phyloP scores from a whole-genome alignment of 1,140 invertebrate species.

The Hypsibius dujardini region DNA sequence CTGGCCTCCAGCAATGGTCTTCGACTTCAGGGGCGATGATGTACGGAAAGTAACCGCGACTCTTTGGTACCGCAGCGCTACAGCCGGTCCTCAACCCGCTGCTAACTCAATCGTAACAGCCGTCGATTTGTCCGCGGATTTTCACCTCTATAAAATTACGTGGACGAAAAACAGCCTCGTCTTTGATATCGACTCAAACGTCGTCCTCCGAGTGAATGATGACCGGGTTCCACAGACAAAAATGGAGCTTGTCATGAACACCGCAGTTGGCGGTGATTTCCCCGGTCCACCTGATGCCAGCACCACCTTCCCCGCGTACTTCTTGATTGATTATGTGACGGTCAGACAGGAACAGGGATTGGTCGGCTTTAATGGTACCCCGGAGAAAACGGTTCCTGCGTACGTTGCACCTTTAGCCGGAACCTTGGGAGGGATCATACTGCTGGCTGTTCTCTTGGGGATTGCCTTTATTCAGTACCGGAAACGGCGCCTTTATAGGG shows the following conservation, averaged over 20 bases:
- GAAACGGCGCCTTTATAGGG: neutral
- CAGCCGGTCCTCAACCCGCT: neutral
- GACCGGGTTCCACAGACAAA: neutral
- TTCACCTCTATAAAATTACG: neutral
- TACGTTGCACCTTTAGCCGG: neutral
- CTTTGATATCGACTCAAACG: neutral
- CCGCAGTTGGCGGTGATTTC: neutral
- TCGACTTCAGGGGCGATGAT: neutral
- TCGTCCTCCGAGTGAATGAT: neutral
- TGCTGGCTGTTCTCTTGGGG: neutral
- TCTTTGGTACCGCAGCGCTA: neutral
- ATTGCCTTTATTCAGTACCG: neutral
- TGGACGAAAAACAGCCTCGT: neutral
- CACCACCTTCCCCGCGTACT: neutral
- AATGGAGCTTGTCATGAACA: neutral
- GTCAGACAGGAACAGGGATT: neutral
- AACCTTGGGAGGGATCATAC: neutral
- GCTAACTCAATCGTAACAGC: neutral
- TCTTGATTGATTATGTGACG: neutral
- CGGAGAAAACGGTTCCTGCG: neutral
- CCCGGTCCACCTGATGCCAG: neutral
- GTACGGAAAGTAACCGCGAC: neutral
- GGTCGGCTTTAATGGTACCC: neutral
- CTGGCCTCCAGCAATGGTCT: neutral
- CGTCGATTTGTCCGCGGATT: neutral